Percentiles rank a stretch among this genome's conserved stretches.
phyloP scores from a whole-genome alignment of 2,888 invertebrate genomes.

The Mesorhabditis belari region DNA sequence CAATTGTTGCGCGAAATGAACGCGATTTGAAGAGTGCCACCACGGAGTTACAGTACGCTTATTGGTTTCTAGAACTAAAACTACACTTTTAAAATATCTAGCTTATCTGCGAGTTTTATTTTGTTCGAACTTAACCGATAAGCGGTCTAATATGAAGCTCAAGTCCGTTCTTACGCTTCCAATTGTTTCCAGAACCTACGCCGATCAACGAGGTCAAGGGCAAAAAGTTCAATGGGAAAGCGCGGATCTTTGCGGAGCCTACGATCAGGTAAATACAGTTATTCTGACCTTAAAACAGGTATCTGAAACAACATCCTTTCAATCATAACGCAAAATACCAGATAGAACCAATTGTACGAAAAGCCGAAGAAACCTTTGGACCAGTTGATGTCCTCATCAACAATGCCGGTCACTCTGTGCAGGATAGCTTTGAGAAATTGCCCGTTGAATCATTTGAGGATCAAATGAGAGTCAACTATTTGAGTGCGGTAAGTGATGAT shows the following conservation, averaged over 20 bases:
- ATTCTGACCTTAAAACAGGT: background rate
- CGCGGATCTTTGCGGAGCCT: slow-evolving; percentile 37
- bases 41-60: slow-evolving; percentile 16
- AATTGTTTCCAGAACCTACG: slow-evolving; percentile 57
- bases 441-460: slow-evolving; percentile 52
- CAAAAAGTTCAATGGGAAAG: slow-evolving; percentile 41
- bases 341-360: slow-evolving; percentile 56
- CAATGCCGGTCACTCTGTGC: slow-evolving; percentile 72
- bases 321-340: slow-evolving; percentile 7
- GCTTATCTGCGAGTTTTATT: too few species aligned
- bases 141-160: too few species aligned
- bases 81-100: background rate
- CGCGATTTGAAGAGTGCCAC: slow-evolving; percentile 58
- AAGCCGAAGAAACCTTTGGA: slow-evolving; percentile 66
- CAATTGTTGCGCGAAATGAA: slow-evolving; percentile 77
- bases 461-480: slow-evolving; percentile 79
- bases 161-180: too few species aligned
- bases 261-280: slow-evolving; percentile 22
- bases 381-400: slow-evolving; percentile 84
- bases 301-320: background rate
- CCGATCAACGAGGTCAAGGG: slow-evolving; percentile 23
- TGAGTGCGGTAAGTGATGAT: slow-evolving; percentile 63
- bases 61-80: background rate
- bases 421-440: slow-evolving; percentile 40
- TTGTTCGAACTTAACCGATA: too few species aligned